Percentiles rank a stretch among this genome's conserved stretches.
These are phyloP conservation scores for Microcebus murinus DNA, from an alignment of 2,113 vertebrate species.

Conservation along the genomic window DNA sequence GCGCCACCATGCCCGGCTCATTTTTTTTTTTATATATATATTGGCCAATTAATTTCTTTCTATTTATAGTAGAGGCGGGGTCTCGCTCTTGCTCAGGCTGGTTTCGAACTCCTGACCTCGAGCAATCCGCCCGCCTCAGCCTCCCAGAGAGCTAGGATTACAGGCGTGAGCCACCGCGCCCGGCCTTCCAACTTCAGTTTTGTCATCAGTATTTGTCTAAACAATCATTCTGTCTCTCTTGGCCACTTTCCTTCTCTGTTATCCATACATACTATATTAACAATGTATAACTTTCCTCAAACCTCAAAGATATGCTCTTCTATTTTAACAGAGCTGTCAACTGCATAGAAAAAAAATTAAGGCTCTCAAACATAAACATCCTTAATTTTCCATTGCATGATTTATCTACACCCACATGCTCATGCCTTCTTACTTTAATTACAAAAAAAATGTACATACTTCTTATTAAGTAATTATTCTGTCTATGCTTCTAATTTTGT, in stretches of 20 bases:
- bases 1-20: too few relatives aligned
- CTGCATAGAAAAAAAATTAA: neutral
- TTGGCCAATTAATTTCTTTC: too few relatives aligned
- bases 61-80: too few relatives aligned
- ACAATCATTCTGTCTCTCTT: neutral
- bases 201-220: neutral
- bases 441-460: neutral
- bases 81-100: too few relatives aligned
- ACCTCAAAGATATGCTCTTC: neutral
- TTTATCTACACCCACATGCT: neutral
- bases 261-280: neutral
- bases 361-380: neutral
- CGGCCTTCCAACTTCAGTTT: neutral
- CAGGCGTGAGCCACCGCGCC: too few relatives aligned
- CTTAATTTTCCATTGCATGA: neutral
- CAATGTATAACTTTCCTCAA: neutral
- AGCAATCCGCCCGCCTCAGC: too few relatives aligned
- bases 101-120: too few relatives aligned
- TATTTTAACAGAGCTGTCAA: neutral
- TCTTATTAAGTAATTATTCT: neutral
- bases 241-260: neutral
- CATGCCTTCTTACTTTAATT: neutral
- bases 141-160: too few relatives aligned
- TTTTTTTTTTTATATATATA: too few relatives aligned
- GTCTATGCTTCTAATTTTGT: neutral